Evolutionary conservation across 2,888 invertebrate species (phyloP).

Genomic region (Eueremaeus valkanovi): DNA sequence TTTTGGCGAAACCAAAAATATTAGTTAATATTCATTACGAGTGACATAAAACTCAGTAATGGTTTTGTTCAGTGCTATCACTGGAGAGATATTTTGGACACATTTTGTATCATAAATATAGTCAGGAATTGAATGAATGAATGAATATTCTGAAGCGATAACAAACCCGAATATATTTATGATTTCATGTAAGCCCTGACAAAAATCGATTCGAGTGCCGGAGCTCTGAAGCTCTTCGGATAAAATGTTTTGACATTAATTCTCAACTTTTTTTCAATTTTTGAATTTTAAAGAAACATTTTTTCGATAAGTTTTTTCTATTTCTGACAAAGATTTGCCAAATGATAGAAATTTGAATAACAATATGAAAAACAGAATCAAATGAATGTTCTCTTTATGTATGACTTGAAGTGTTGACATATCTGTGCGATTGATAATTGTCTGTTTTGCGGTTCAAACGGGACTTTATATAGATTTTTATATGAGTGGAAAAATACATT

Average conservation of each 20-base stretch:
- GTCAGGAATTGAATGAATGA: background rate
- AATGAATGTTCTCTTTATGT: background rate
- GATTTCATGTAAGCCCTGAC: background rate
- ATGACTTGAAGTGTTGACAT: too few species aligned
- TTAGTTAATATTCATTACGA: conserved; percentile 21
- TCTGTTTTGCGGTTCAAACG: too few species aligned
- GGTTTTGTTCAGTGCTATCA: background rate
- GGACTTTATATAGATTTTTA: too few species aligned
- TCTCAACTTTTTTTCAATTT: background rate
- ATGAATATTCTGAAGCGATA: background rate
- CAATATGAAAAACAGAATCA: background rate
- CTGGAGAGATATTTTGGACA: conserved; percentile 1
- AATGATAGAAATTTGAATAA: conserved; percentile 1
- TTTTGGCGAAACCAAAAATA: background rate
- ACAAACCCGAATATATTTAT: background rate
- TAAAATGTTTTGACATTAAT: too few species aligned
- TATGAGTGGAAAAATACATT: too few species aligned
- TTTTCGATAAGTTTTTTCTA: background rate
- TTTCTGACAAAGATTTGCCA: background rate
- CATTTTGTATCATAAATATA: background rate
- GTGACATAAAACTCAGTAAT: conserved; percentile 6
- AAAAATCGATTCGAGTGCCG: background rate
- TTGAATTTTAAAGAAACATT: background rate
- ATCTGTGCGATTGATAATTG: too few species aligned
- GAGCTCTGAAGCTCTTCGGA: background rate